Base-by-base conservation (phyloP, 1,140 invertebrate genomes). In the Hydropsyche tenuis region DNA sequence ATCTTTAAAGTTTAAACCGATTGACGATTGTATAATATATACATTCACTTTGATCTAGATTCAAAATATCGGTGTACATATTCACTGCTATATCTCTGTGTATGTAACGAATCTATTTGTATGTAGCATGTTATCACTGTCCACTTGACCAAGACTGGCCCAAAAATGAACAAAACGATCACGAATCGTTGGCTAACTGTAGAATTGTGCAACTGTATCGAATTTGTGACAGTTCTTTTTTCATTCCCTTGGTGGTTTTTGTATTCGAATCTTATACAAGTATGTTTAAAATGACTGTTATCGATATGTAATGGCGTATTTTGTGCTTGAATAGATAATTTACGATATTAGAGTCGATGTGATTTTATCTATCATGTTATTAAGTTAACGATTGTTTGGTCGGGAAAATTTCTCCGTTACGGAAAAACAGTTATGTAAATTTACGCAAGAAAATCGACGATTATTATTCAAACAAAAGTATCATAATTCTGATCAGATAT, bases 171-270 rank as follows among this genome's bases (percentile, higher is more conserved):
- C 64, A 46, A 69, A 51, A 66, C 22, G 56, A 73, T 73, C 75
- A 76, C 75, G 75, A 70, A 72, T 42, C 43, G 64, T 76, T 76
- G 45, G 66, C 75, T 65, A 76, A 75, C 43, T 9, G 30, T 30
- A 62, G 22, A n/a, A 16, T 76, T 76, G 51, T 66, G 43, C 48
- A 76, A 76, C 72, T 16, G 64, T 25, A 18, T 45, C 73, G 69
- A 74, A 70, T 48, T 48, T 65, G 27, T 23, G 45, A 11, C 69
- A 75, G 46, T 46, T 74, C n/a, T 69, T 75, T 71, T 66, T 20
- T 20, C 56, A 62, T 68, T 30, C 65, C 48, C 11, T 18, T 9
- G 9, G 9, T 37, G 3, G 30, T 37, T 37, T 3, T 3, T 37
- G 30, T 37, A 9, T 9, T 37, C 3, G 9, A 37, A 37, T 37